These are phyloP conservation scores for Gymnarchus niloticus DNA, from an alignment of 2,113 vertebrate genomes.

Conservation along the genomic window DNA sequence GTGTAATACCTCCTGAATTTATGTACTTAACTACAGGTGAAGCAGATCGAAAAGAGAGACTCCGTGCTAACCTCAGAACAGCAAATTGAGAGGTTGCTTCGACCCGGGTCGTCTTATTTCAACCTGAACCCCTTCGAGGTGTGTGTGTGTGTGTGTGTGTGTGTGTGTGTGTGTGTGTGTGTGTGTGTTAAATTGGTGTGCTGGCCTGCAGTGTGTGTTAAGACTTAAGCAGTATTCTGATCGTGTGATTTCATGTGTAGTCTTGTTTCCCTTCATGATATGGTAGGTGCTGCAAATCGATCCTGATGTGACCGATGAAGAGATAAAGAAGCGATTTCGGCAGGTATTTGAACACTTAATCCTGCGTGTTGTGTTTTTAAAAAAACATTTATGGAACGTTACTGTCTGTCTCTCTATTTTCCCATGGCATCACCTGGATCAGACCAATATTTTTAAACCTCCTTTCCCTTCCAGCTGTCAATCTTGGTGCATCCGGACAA, in stretches of 20 bases:
- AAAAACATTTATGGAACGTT: not conserved
- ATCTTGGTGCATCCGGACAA: constrained; percentile 98
- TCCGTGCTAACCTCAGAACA: constrained; percentile 95
- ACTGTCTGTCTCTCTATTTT: not conserved
- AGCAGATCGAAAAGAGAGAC: constrained; percentile 96
- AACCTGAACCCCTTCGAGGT: constrained; percentile 98
- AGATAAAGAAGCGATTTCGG: constrained; percentile 94
- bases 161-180: too few relatives aligned
- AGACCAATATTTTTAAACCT: not conserved
- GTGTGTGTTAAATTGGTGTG: too few relatives aligned
- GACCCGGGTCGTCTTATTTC: constrained; percentile 92
- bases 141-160: constrained; percentile 25
- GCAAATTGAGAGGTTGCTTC: constrained; percentile 89
- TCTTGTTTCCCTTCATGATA: not conserved
- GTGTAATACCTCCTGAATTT: too few relatives aligned
- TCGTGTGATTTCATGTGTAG: not conserved
- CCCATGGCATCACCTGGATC: not conserved
- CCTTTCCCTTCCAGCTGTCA: constrained; percentile 70
- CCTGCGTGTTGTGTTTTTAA: not conserved
- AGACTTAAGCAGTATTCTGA: not conserved
- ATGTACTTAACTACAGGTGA: constrained; percentile 73
- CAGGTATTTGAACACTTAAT: constrained; percentile 64
- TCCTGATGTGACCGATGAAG: constrained; percentile 91
- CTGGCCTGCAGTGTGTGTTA: too few relatives aligned
- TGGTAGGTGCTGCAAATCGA: constrained; percentile 89